Conservation (phyloP, 1,140 invertebrate species). For the Metopolophium dirhodum region DNA sequence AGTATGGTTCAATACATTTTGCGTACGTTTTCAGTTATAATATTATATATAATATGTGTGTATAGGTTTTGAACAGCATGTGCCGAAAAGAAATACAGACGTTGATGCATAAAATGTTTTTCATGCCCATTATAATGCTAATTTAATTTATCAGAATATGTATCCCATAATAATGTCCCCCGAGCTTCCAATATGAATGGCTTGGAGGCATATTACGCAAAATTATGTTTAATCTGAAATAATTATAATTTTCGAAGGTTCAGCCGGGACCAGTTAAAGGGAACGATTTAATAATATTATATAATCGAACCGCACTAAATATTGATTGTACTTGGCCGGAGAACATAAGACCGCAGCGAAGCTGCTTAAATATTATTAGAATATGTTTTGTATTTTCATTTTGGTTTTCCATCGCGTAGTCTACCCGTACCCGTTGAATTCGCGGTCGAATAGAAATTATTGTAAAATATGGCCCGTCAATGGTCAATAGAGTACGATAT, state of each 20-base stretch:
- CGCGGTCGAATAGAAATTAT: background rate
- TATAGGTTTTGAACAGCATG: background rate
- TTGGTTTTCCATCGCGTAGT: too few relatives aligned
- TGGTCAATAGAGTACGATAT: too few relatives aligned
- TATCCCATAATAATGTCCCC: background rate
- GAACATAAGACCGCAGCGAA: background rate
- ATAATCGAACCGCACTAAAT: background rate
- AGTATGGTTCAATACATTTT: background rate
- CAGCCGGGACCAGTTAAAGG: background rate
- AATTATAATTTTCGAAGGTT: background rate
- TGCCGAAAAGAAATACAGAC: background rate
- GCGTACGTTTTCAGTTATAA: conserved; percentile 14
- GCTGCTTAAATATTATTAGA: too few relatives aligned
- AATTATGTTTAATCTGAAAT: background rate
- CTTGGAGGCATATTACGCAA: background rate
- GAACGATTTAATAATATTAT: background rate
- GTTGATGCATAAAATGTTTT: background rate
- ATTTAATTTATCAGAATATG: background rate
- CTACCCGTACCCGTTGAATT: background rate
- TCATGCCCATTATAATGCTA: background rate
- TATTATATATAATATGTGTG: background rate
- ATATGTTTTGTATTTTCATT: too few relatives aligned
- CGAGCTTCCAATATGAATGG: background rate
- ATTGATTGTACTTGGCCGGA: background rate
- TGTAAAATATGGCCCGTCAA: too few relatives aligned